Conservation (phyloP, 2,113 vertebrate genomes). For the Megaceryle maxima region DNA sequence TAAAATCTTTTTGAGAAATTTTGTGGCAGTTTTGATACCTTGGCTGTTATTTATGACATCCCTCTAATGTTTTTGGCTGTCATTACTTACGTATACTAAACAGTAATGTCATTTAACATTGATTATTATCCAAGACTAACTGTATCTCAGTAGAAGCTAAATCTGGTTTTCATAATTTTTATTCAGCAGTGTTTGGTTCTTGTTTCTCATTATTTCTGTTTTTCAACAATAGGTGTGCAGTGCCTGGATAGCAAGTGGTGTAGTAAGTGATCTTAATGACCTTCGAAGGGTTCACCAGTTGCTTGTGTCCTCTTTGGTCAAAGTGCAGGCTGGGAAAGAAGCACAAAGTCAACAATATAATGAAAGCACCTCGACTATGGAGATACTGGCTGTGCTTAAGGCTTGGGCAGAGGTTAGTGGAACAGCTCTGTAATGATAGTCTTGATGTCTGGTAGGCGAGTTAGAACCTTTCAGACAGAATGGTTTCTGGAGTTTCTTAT, state of each 20-base stretch:
- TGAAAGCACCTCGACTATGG: conserved; percentile 91
- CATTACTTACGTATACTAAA: not conserved
- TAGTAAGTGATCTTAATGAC: conserved; percentile 89
- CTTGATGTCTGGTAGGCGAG: not conserved
- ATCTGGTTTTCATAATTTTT: not conserved
- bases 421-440: not conserved
- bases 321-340: conserved; percentile 86
- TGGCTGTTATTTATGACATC: not conserved
- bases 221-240: conserved; percentile 86
- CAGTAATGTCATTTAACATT: not conserved
- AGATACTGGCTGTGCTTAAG: conserved; percentile 90
- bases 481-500: not conserved
- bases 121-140: not conserved
- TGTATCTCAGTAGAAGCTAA: not conserved
- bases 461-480: not conserved
- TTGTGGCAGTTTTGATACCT: not conserved
- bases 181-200: not conserved
- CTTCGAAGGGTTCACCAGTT: conserved; percentile 91
- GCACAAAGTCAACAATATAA: conserved; percentile 82
- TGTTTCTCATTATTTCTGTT: conserved; percentile 32
- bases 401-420: conserved; percentile 91
- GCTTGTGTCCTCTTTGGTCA: conserved; percentile 87
- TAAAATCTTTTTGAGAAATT: not conserved
- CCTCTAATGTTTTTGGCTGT: not conserved
- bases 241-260: conserved; percentile 91